Conservation (phyloP, 2,113 vertebrate genomes). For the Meriones unguiculatus region DNA sequence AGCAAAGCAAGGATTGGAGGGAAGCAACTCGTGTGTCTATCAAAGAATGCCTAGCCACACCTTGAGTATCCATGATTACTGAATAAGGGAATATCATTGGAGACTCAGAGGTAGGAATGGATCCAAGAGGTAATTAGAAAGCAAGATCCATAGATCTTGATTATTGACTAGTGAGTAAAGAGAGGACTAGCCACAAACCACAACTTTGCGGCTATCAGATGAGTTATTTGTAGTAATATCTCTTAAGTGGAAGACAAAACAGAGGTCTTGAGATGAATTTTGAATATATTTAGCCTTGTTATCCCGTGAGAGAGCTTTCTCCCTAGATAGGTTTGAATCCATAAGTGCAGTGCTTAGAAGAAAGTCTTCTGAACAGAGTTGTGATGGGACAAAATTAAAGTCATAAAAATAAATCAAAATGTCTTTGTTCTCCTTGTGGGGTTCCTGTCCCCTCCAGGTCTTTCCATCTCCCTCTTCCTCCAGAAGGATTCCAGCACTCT, state of each 20-base stretch:
- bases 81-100: background rate
- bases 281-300: background rate
- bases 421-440: background rate
- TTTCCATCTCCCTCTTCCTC: no score
- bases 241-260: background rate
- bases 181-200: slow-evolving; percentile 8
- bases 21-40: background rate
- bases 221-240: background rate
- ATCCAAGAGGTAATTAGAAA: background rate
- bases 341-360: background rate
- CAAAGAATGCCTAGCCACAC: background rate
- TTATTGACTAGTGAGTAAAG: background rate
- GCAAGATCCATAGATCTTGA: background rate
- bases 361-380: slow-evolving; percentile 1
- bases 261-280: slow-evolving; percentile 50
- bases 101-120: background rate
- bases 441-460: no score
- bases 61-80: background rate
- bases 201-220: background rate
- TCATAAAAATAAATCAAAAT: slow-evolving; percentile 15
- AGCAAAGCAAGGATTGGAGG: background rate
- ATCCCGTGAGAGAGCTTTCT: background rate
- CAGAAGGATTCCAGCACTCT: no score
- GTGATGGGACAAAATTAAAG: slow-evolving; percentile 19
- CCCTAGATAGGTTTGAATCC: background rate